Evolutionary conservation across 1,140 invertebrate genomes (phyloP), one percentile per base, ranked within the genome.

Genomic region (Pachypsylla venusta): DNA sequence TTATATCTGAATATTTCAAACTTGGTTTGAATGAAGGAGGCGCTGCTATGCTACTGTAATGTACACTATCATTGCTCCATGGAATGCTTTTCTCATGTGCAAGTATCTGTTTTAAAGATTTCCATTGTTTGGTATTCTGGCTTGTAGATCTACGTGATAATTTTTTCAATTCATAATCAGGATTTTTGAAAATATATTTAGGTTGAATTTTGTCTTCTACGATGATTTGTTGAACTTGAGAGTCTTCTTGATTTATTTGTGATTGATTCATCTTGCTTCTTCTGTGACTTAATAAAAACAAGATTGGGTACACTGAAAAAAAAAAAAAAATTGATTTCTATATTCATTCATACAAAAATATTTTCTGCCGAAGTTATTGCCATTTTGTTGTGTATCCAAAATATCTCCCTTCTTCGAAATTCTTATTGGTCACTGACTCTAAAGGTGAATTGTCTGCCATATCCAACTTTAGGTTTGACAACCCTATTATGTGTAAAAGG

Each of bases 181-280:
- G 42, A 22, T 48, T 48, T 48, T 48, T 48, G 16, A 48, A 48
- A 10, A 48, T 48, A 22, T 48, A 48, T 22, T 48, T 48, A 19
- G 42, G 42, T 48, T n/a, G 4, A 7, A 19, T n/a, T 48, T 48
- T 48, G 16, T 48, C 42, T n/a, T 48, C 4, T n/a, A 48, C 22
- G 4, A 3, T 4, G 5, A 5, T 48, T 10, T 48, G 5, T 19
- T 7, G n/a, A n/a, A n/a, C n/a, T n/a, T n/a, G n/a, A n/a, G n/a
- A n/a, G n/a, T n/a, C n/a, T 4, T 5, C 22, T n/a, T 7, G 4
- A 48, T 48, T 22, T 48, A 19, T 22, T 19, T 48, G 42, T 5
- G 42, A 48, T n/a, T 48, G 42, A 48, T 4, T 48, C 42, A 12
- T 10, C 16, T 35, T 10, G 16, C 30, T 35, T 16, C 10, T 35